Evolutionary conservation across 2,113 vertebrate species (phyloP).

Genomic region (Austrofundulus limnaeus): DNA sequence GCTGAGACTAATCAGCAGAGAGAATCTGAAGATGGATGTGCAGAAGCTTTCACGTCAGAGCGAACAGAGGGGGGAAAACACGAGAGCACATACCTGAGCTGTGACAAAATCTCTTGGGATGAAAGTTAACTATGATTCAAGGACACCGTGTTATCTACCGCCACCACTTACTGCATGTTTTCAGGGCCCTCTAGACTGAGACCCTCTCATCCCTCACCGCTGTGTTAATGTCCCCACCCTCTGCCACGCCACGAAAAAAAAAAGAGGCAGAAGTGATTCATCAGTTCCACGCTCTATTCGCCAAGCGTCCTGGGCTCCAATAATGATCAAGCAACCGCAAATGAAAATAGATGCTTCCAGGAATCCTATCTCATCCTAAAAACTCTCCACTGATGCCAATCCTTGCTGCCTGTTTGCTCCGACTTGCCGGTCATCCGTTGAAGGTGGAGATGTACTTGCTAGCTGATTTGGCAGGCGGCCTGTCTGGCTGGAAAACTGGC

Average conservation of each 20-base stretch:
- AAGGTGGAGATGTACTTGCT: conserved; percentile 57
- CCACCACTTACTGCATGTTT: conserved; percentile 17
- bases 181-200: conserved; percentile 20
- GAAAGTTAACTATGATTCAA: conserved; percentile 15
- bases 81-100: not conserved
- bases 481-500: conserved; percentile 47
- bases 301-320: conserved; percentile 63
- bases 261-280: conserved; percentile 57
- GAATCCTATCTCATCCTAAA: conserved; percentile 75
- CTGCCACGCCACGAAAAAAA: conserved; percentile 39
- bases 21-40: not conserved
- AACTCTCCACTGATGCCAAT: conserved; percentile 65
- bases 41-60: not conserved
- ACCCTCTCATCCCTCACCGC: conserved; percentile 39
- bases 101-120: not conserved
- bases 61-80: not conserved
- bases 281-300: conserved; percentile 56
- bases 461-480: conserved; percentile 54
- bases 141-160: conserved; percentile 14
- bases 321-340: conserved; percentile 67
- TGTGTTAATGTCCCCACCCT: conserved; percentile 51
- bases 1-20: not conserved
- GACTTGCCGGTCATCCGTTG: conserved; percentile 17
- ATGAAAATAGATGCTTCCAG: conserved; percentile 82
- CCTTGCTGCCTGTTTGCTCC: conserved; percentile 30